Conservation (phyloP, 2,888 invertebrate genomes). For the Pilophorus perplexus region DNA sequence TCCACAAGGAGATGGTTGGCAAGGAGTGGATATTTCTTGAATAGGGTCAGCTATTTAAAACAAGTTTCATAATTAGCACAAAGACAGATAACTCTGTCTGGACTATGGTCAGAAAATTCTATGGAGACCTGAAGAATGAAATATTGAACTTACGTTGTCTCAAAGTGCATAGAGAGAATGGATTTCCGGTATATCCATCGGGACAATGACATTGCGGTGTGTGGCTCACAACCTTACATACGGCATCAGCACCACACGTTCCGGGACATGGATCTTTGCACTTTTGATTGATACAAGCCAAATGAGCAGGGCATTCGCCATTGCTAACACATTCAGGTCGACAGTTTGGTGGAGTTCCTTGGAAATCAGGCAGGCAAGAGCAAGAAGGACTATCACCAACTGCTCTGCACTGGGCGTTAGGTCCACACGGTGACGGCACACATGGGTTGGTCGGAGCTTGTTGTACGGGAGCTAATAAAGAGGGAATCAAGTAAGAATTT, state of each 20-base stretch:
- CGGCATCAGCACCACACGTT: conserved; percentile 69
- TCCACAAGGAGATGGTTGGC: conserved; percentile 70
- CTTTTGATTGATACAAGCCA: conserved; percentile 66
- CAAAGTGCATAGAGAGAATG: conserved; percentile 55
- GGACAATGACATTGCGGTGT: conserved; percentile 61
- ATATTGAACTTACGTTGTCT: conserved; percentile 44
- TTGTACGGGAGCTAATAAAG: conserved; percentile 30
- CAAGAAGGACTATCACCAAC: conserved; percentile 69
- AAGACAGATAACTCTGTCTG: no score
- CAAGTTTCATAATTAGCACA: not conserved
- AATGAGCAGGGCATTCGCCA: conserved; percentile 66
- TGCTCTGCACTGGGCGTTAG: conserved; percentile 75
- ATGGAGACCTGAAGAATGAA: not conserved
- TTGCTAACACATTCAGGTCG: conserved; percentile 71
- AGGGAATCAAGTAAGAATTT: not conserved
- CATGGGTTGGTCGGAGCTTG: conserved; percentile 37
- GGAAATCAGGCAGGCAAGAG: conserved; percentile 65
- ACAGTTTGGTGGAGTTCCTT: conserved; percentile 67
- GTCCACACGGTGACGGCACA: conserved; percentile 74
- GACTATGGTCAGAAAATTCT: no score
- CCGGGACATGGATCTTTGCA: conserved; percentile 72
- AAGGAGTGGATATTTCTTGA: conserved; percentile 57
- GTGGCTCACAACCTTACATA: conserved; percentile 70
- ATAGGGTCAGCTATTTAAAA: conserved; percentile 49
- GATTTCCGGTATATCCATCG: conserved; percentile 58